These are phyloP conservation scores for Paradoxurus hermaphroditus DNA, from an alignment of 2,113 vertebrate species.

Conservation along the genomic window DNA sequence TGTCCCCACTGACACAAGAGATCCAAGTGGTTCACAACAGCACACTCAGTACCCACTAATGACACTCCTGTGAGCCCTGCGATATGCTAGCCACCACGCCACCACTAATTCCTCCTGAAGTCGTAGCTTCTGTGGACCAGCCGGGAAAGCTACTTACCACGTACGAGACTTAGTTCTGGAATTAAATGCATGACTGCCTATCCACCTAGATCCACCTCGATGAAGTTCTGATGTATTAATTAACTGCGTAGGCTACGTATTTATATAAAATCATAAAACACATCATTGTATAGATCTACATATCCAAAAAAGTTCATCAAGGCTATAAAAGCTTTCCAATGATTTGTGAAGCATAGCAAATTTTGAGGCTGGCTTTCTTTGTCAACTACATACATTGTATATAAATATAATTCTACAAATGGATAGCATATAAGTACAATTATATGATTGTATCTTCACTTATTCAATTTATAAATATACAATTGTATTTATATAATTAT, in stretches of 20 bases:
- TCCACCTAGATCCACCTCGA: not conserved
- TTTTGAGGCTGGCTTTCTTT: not conserved
- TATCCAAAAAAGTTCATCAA: not conserved
- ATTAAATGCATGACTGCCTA: not conserved
- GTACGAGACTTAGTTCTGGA: rapidly evolving
- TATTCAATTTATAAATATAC: not conserved
- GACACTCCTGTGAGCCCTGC: rapidly evolving
- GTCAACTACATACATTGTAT: not conserved
- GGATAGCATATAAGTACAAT: not conserved
- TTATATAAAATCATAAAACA: not conserved
- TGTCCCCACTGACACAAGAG: not conserved
- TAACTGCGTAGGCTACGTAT: not conserved
- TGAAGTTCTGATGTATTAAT: not conserved
- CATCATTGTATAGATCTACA: not conserved
- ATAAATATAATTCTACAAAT: not conserved
- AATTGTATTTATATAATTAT: no score
- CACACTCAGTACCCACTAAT: rapidly evolving
- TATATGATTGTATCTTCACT: no score
- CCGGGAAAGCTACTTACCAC: not conserved
- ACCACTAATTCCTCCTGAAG: rapidly evolving
- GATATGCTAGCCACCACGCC: rapidly evolving
- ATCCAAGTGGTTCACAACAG: not conserved
- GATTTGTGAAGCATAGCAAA: not conserved
- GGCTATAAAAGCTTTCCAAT: not conserved
- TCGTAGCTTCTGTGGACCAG: rapidly evolving